Evolutionary conservation across 2,113 vertebrate species (phyloP), one percentile per base, ranked within the genome.

Genomic region (Willisornis vidua): DNA sequence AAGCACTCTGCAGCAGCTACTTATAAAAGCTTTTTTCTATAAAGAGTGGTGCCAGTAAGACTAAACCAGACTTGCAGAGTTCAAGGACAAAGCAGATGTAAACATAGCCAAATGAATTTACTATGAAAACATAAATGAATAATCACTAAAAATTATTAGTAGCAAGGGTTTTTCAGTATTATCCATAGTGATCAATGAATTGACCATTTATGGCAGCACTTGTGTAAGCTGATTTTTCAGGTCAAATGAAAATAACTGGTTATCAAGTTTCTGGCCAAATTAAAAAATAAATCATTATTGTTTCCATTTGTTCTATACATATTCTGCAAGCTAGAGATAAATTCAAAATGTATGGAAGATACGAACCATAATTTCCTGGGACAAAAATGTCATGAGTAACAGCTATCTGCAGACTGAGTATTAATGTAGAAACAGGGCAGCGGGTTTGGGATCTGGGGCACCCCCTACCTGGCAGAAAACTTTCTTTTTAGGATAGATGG

Each of bases 1-100:
- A 85, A 93, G 85, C 59, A 66, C 31, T 55, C 73, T n/a, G 57
- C 37, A 68, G 82, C 54, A 94, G 71, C 46, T 93, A 51, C 66
- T 85, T 95, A 77, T 85, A 85, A 82, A 95, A 39, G 62, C 85
- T 59, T 70, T 85, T 94, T 94, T 93, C 85, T 48, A 58, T 25
- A 72, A 61, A 74, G 12, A 62, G 25, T 55, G 66, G 39, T 85
- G 74, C 63, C 68, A 65, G 46, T 71, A 91, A 91, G 75, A 88
- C 71, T 93, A 95, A 82, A 83, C 35, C 71, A 76, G 46, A 83
- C 67, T 68, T 8, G 0, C 49, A 68, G 77, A 67, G 29, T 74
- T 87, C 77, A 93, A 67, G 58, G 24, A 75, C 33, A 43, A 57
- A 90, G 43, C 87, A 33, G 62, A 76, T 73, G 41, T 16, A 72